phyloP scores from a whole-genome alignment of 2,888 invertebrate genomes.

The Mythimna vitellina region DNA sequence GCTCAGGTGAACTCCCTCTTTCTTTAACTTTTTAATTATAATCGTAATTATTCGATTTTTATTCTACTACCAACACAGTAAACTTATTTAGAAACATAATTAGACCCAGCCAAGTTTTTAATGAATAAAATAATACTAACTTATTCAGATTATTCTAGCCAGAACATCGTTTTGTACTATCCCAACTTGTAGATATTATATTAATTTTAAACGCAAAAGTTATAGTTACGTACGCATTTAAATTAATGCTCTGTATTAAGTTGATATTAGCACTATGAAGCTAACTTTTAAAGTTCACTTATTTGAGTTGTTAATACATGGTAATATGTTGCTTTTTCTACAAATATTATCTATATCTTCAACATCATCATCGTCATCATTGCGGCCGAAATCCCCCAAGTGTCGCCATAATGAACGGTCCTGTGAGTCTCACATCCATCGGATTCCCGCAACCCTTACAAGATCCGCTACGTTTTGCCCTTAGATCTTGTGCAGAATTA shows the following conservation, averaged over 20 bases:
- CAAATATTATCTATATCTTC: not conserved
- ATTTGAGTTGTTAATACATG: not conserved
- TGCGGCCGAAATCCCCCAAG: too few relatives aligned
- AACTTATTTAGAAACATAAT: not conserved
- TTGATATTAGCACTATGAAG: not conserved
- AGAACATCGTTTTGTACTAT: not conserved
- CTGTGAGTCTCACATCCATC: too few relatives aligned
- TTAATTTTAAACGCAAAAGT: slow-evolving; percentile 6
- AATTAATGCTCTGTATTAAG: not conserved
- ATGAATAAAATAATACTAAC: slow-evolving; percentile 15
- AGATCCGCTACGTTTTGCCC: too few relatives aligned
- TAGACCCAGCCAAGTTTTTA: not conserved
- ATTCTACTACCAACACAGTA: not conserved
- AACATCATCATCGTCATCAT: too few relatives aligned
- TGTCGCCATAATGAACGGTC: too few relatives aligned
- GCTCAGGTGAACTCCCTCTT: not conserved
- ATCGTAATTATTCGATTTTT: not conserved
- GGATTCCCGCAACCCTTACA: too few relatives aligned
- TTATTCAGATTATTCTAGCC: not conserved
- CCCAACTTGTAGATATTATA: not conserved
- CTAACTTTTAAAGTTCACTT: not conserved
- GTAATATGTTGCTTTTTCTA: not conserved
- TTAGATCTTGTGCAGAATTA: too few relatives aligned
- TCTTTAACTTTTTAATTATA: not conserved
- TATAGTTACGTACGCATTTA: not conserved